Evolutionary conservation across 2,113 vertebrate species (phyloP).

Genomic region (Serilophus lunatus): DNA sequence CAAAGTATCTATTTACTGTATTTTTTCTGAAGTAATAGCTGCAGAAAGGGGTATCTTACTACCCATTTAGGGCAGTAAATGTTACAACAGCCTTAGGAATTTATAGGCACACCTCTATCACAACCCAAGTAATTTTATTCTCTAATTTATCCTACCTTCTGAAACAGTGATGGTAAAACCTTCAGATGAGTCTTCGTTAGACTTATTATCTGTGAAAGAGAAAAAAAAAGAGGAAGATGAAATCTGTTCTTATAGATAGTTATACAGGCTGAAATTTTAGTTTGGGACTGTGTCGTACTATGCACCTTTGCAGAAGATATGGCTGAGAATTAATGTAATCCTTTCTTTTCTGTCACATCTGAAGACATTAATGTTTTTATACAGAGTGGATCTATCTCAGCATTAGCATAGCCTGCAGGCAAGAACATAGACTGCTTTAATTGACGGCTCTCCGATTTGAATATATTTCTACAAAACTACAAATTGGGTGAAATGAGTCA

Average conservation of each 20-base stretch:
- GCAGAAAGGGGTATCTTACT: not conserved
- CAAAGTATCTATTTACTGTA: not conserved
- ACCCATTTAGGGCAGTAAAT: not conserved
- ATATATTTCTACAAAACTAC: not conserved
- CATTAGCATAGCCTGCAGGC: not conserved
- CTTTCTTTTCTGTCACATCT: not conserved
- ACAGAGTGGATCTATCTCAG: not conserved
- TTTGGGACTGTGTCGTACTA: not conserved
- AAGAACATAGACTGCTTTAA: not conserved
- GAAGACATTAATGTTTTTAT: not conserved
- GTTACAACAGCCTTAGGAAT: not conserved
- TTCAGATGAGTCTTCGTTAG: not conserved
- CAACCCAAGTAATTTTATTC: not conserved
- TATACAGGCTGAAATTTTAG: not conserved
- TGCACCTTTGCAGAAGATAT: not conserved
- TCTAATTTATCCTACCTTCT: conserved; percentile 13
- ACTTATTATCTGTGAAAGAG: not conserved
- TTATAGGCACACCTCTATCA: not conserved
- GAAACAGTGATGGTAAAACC: not conserved
- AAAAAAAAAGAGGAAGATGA: not conserved
- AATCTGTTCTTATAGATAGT: not conserved
- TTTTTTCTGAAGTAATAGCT: not conserved
- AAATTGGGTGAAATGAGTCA: not conserved
- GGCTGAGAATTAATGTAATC: not conserved
- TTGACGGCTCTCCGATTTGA: not conserved